These are phyloP conservation scores for Nemopilema nomurai DNA, from an alignment of 30 jellyfish, hydroid and myxozoan species.

Conservation along the genomic window DNA sequence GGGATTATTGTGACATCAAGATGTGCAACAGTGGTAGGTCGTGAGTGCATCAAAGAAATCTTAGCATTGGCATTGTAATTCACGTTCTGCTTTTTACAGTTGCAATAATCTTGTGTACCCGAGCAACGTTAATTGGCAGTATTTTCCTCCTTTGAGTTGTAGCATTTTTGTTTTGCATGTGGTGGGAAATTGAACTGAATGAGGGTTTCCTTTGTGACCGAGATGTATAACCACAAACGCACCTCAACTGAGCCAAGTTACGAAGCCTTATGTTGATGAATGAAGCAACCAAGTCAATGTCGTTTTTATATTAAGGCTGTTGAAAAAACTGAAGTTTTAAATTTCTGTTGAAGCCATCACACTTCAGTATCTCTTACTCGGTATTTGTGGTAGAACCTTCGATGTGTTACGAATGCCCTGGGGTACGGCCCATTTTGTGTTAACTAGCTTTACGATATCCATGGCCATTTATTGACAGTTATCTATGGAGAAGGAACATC, in stretches of 20 bases:
- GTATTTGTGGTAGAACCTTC: no score
- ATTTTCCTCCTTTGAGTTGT: background rate
- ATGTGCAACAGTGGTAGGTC: conserved; percentile 63
- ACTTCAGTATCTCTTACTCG: no score
- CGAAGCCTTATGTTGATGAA: background rate
- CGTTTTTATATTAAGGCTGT: no score
- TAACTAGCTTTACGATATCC: no score
- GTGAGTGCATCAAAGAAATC: conserved; percentile 30
- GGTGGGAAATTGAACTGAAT: background rate
- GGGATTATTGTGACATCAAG: conserved; percentile 66
- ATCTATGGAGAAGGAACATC: no score
- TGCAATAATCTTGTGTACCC: background rate
- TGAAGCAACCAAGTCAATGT: background rate
- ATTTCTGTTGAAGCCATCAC: no score
- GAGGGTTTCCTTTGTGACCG: background rate
- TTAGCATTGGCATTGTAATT: background rate
- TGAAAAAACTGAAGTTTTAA: no score
- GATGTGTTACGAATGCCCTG: no score
- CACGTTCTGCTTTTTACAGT: background rate
- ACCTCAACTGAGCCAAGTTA: background rate
- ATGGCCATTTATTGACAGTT: no score
- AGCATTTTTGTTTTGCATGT: background rate
- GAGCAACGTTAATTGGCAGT: no score
- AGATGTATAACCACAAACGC: background rate
- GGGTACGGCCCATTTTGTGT: no score